Evolutionary conservation across 2,797 vertebrate species (phyloP), one percentile per base, ranked within the genome.

Genomic region (Craterocephalus amniculus): DNA sequence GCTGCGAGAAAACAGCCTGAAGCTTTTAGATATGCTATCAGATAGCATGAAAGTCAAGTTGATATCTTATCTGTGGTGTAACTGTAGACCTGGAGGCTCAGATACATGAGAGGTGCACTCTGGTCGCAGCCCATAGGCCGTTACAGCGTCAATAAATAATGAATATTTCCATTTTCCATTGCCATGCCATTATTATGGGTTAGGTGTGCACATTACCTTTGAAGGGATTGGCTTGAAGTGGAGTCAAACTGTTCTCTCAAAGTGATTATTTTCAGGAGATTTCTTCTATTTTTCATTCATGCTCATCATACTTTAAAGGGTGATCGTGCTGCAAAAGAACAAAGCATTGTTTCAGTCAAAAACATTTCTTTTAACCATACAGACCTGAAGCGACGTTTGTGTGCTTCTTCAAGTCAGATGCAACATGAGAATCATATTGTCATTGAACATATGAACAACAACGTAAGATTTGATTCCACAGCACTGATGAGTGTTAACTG

Each of bases 61-160:
- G 82, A 45, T 76, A 80, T 79, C 65, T 61, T 60, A 83, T 83
- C 83, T 78, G 63, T 65, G 18, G 56, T 24, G 83, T 69, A 87
- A 85, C 34, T 24, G 48, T 35, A 85, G 73, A 75, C 55, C 68
- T 67, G 67, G 31, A 4, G 61, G 55, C 73, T 68, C 57, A 2
- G 76, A 55, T 73, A 84, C 75, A 75, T 29, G 76, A 89, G 83
- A 67, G 40, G 31, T 14, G 60, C 48, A 58, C 60, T 60, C 32
- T 55, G 35, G 54, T 65, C 55, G n/a, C 62, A 4, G 8, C 16
- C 38, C 57, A 26, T 67, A 48, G 38, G 32, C 26, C 4, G 58
- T 69, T 63, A 31, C 58, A 34, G 59, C 22, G 69, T 75, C 18
- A 76, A 74, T 81, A 24, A 76, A 74, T 81, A 74, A 76, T 43